Conservation (phyloP, 2,113 vertebrate genomes). For the Nyctereutes procyonoides region DNA sequence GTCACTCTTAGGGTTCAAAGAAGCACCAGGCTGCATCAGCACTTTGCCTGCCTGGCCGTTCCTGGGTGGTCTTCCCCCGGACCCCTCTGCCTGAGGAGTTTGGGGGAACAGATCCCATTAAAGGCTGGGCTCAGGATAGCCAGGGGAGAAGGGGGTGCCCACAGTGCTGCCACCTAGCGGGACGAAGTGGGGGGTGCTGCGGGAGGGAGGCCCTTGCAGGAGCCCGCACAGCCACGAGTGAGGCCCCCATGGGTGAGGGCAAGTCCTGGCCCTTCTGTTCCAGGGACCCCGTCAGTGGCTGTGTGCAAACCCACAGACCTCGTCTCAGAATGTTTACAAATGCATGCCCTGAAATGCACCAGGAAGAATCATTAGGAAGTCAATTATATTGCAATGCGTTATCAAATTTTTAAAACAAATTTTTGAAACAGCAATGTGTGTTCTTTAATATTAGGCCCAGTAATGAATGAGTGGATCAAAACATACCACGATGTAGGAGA, state of each 20-base stretch:
- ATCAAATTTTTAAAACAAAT: background rate
- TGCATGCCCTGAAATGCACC: fast-evolving
- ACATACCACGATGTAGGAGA: fast-evolving
- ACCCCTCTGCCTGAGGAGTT: background rate
- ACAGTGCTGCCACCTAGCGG: constrained; percentile 78
- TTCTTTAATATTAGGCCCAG: background rate
- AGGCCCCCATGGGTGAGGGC: too few species aligned
- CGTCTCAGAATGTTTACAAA: background rate
- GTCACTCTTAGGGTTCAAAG: background rate
- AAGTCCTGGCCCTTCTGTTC: fast-evolving
- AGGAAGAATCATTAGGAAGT: background rate
- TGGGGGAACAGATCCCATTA: background rate
- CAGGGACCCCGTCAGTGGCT: background rate
- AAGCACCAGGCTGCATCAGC: background rate
- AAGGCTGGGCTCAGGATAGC: background rate
- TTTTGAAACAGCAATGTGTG: fast-evolving
- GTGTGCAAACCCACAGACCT: too few species aligned
- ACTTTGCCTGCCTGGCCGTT: background rate
- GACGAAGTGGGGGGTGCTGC: background rate
- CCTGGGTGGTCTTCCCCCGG: background rate
- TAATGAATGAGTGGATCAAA: background rate
- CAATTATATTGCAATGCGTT: background rate
- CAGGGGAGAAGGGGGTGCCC: too few species aligned
- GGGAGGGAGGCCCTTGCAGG: background rate
- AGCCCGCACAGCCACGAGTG: fast-evolving